Conservation (phyloP, 2,888 invertebrate species). For the Melieria crassipennis region DNA sequence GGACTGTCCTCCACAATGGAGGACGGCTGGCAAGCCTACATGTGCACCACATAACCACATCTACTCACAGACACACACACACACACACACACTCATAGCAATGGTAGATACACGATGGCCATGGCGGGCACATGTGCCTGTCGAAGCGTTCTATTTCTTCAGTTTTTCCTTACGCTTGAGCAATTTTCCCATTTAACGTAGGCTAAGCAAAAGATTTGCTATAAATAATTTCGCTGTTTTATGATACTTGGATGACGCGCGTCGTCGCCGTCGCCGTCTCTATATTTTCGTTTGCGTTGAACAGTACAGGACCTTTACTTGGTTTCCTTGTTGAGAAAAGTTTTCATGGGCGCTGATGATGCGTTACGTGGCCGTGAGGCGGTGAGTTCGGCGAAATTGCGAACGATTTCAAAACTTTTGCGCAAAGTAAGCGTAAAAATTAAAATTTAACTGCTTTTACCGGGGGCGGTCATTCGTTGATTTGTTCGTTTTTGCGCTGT, state of each 20-base stretch:
- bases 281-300: background rate
- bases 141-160: background rate
- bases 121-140: background rate
- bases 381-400: too few species aligned
- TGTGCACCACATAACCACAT: background rate
- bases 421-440: too few species aligned
- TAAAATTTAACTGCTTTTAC: too few species aligned
- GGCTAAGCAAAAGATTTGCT: constrained; percentile 13
- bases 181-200: constrained; percentile 3
- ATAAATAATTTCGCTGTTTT: constrained; percentile 17
- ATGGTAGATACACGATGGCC: background rate
- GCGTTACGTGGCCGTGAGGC: too few species aligned
- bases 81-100: background rate
- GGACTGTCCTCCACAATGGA: too few species aligned
- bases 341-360: too few species aligned
- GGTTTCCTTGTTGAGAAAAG: too few species aligned
- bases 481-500: too few species aligned
- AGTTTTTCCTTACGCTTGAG: constrained; percentile 3
- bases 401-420: too few species aligned
- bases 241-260: background rate
- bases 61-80: background rate
- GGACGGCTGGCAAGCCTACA: too few species aligned
- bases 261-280: background rate
- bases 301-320: too few species aligned
- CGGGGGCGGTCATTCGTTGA: too few species aligned